Conservation (phyloP, 2,113 vertebrate genomes). For the Ciconia stormi region DNA sequence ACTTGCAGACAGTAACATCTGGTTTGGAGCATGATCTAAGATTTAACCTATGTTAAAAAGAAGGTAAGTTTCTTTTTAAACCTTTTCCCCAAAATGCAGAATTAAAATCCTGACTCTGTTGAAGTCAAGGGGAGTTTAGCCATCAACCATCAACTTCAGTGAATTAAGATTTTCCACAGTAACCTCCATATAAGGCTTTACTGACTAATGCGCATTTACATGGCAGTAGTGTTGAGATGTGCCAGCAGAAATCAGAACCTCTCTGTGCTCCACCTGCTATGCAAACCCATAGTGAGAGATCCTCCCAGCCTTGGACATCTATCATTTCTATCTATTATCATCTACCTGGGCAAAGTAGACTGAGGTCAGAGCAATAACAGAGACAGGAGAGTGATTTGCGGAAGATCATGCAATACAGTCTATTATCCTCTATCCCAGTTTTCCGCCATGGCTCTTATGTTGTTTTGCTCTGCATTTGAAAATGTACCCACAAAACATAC, state of each 20-base stretch:
- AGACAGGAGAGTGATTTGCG: neutral
- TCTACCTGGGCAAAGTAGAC: neutral
- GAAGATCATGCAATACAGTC: neutral
- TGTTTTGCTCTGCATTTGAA: neutral
- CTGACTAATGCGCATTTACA: neutral
- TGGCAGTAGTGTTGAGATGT: fast-evolving
- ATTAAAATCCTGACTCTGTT: neutral
- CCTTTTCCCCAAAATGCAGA: neutral
- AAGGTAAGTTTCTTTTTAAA: neutral
- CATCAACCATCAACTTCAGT: neutral
- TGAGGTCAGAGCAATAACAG: neutral
- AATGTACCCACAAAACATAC: neutral
- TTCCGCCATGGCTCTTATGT: neutral
- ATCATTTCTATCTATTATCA: neutral
- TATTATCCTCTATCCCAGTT: neutral
- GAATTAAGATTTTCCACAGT: neutral
- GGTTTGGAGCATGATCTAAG: neutral
- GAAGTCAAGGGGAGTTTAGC: neutral
- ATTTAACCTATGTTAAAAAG: neutral
- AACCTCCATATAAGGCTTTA: neutral
- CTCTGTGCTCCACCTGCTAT: neutral
- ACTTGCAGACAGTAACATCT: neutral
- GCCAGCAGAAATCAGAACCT: neutral
- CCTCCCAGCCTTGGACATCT: neutral
- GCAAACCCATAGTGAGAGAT: neutral